phyloP scores from a whole-genome alignment of 1,140 invertebrate genomes.

The Galendromus occidentalis region DNA sequence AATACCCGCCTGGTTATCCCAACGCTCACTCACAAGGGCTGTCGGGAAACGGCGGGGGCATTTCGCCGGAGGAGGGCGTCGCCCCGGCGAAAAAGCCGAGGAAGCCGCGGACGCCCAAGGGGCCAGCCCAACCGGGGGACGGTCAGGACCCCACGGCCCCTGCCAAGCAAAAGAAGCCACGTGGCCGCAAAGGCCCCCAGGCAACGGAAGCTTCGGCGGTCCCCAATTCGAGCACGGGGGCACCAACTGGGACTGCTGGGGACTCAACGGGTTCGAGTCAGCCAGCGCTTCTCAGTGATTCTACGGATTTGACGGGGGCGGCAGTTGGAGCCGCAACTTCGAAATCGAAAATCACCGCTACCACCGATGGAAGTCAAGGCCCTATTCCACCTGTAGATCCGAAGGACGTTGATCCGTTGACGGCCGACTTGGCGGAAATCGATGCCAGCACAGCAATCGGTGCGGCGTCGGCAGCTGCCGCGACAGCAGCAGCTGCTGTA shows the following conservation, averaged over 20 bases:
- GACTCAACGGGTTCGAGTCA: conserved; percentile 11
- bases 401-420: no score
- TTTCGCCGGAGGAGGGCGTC: conserved; percentile 11
- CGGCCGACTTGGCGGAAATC: no score
- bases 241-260: conserved; percentile 9
- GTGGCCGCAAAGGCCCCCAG: conserved; percentile 9
- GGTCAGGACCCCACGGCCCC: conserved; percentile 11
- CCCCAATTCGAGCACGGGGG: conserved; percentile 10
- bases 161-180: conserved; percentile 11
- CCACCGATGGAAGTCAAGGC: conserved; percentile 7
- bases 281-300: conserved; percentile 7
- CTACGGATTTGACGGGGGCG: neutral
- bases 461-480: no score
- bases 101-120: conserved; percentile 11
- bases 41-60: conserved; percentile 11
- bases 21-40: conserved; percentile 7
- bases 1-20: conserved; percentile 3
- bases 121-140: conserved; percentile 11
- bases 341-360: neutral
- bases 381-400: conserved; percentile 2
- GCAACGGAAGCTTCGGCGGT: conserved; percentile 10
- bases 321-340: neutral
- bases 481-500: no score
- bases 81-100: conserved; percentile 12
- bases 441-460: no score